Percentiles rank a stretch among this genome's conserved stretches.
These are phyloP conservation scores for Polypterus bichir DNA, from an alignment of 2,113 vertebrate species.

Conservation along the genomic window DNA sequence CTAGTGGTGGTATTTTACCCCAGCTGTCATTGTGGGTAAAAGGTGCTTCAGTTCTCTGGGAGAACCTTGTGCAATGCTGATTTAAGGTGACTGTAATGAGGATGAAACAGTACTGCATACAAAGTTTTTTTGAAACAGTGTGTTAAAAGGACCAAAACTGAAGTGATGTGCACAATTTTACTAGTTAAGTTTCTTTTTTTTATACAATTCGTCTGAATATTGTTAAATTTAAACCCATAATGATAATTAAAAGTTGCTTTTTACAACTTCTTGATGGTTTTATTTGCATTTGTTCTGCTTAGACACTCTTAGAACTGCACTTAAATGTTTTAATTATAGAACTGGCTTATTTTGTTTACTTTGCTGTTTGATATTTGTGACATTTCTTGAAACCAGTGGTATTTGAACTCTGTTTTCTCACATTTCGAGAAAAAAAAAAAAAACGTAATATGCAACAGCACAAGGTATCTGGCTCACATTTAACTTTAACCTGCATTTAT, in stretches of 20 bases:
- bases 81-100: neutral
- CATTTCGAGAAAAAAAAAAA: too few relatives aligned
- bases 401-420: too few relatives aligned
- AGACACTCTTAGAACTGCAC: too few relatives aligned
- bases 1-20: neutral
- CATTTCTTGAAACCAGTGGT: too few relatives aligned
- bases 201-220: constrained; percentile 18
- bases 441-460: too few relatives aligned
- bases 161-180: neutral
- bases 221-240: constrained; percentile 17
- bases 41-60: too few relatives aligned
- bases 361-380: too few relatives aligned
- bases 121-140: neutral
- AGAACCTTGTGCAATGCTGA: neutral
- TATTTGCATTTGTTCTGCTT: too few relatives aligned
- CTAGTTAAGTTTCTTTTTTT: constrained; percentile 4
- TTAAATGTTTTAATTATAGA: too few relatives aligned
- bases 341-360: too few relatives aligned
- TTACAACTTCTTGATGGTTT: neutral
- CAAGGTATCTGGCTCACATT: too few relatives aligned
- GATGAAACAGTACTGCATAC: neutral
- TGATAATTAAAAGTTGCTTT: constrained; percentile 10
- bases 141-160: neutral
- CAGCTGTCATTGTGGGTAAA: neutral
- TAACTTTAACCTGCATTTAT: too few relatives aligned